Evolutionary conservation across 2,113 vertebrate species (phyloP), one percentile per base, ranked within the genome.

Genomic region (Pitta sordida): DNA sequence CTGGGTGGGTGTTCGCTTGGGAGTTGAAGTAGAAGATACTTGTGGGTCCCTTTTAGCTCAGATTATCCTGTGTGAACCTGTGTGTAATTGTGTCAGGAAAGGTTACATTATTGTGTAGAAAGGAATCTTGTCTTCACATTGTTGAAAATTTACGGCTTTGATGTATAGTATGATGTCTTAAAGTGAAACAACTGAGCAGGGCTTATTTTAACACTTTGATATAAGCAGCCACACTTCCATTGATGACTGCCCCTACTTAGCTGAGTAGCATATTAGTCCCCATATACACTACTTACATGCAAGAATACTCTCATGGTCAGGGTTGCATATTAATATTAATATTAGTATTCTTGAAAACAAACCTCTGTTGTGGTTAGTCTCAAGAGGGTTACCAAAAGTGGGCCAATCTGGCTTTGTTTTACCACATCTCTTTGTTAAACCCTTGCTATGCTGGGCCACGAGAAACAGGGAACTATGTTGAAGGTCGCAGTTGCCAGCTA

Each of bases 131-230:
- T 2, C 8, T 65, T 59, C 9, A 29, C 46, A 48, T 5, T 43
- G 39, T 53, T 43, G 26, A 48, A 0, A 1, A 11, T 58, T 71
- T 26, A 15, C 1, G 2, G 6, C 11, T 41, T 11, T 23, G 24
- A 5, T 36, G 22, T 53, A 46, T 26, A 37, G 26, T 44, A 27
- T 29, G 59, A 41, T 32, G 30, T 36, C 16, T 64, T 39, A 27
- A 59, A 65, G 37, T 29, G 9, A 51, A 27, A 44, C 30, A 46
- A 22, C 18, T 65, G 37, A 2, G 1, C 34, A 74, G 30, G 34
- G 34, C 13, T 67, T 22, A 73, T n/a, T 49, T 68, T 62, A 59
- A 73, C 12, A 21, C 29, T 53, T 48, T 36, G 19, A 24, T 22
- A 30, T 46, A 65, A 79, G 59, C 34, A 44, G 74, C 30, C 17